phyloP scores from a whole-genome alignment of 2,113 vertebrate species.

The Passerina amoena region DNA sequence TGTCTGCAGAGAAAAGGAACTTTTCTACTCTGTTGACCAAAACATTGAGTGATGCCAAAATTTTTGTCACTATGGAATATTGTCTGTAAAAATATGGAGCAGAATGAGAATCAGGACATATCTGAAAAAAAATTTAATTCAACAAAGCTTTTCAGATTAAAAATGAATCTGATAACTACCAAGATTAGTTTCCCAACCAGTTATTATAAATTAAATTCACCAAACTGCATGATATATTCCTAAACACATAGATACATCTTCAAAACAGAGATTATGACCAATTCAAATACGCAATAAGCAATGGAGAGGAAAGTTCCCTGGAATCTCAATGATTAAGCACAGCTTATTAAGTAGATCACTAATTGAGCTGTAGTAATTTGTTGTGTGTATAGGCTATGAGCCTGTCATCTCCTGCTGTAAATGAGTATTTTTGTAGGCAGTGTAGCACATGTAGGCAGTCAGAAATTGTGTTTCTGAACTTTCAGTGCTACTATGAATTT shows the following conservation, averaged over 20 bases:
- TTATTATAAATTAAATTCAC: background rate
- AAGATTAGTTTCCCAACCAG: background rate
- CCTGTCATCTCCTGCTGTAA: background rate
- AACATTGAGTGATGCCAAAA: background rate
- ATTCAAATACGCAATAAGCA: background rate
- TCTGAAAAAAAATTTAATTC: background rate
- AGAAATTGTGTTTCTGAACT: background rate
- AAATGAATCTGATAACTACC: background rate
- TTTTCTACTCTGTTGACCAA: background rate
- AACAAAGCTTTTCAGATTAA: background rate
- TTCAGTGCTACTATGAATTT: background rate
- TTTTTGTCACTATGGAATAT: background rate
- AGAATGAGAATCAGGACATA: background rate
- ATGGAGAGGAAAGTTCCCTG: background rate
- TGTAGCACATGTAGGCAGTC: background rate
- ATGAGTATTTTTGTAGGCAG: background rate
- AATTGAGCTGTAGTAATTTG: background rate
- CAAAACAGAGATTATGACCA: background rate
- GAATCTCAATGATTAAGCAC: background rate
- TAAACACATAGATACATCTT: background rate
- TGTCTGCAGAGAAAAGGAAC: background rate
- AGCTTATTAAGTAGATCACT: background rate
- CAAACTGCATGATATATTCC: background rate
- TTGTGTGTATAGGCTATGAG: background rate
- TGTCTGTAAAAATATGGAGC: background rate